phyloP scores from a whole-genome alignment of 2,113 vertebrate genomes.

The Gobio gobio region DNA sequence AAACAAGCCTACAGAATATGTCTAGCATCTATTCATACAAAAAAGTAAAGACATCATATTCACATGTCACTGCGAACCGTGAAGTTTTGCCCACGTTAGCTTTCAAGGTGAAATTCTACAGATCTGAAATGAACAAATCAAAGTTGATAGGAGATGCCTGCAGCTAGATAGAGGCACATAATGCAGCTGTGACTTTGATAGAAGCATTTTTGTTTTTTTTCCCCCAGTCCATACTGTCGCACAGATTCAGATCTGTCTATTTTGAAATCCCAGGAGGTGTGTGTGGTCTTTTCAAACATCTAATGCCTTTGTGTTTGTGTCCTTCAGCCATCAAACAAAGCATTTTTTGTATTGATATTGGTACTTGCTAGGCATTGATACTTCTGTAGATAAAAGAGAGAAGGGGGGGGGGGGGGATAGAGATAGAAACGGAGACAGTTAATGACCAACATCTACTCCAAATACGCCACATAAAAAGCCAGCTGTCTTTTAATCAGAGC shows the following conservation, averaged over 20 bases:
- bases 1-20: background rate
- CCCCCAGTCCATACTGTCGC: conserved; percentile 3
- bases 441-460: conserved; percentile 43
- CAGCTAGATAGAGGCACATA: background rate
- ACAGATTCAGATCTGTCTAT: conserved; percentile 46
- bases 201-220: background rate
- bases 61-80: background rate
- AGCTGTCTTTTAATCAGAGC: conserved; percentile 51
- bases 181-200: background rate
- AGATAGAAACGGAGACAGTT: background rate
- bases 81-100: background rate
- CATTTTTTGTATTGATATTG: background rate
- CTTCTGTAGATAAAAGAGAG: background rate
- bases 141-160: conserved; percentile 2
- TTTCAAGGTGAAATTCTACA: background rate
- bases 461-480: conserved; percentile 42
- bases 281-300: conserved; percentile 15
- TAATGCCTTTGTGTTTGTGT: conserved; percentile 46
- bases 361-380: background rate
- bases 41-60: background rate
- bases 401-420: background rate
- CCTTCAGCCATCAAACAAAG: conserved; percentile 44
- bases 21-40: background rate
- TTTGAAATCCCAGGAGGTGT: conserved; percentile 35
- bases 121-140: background rate